These are phyloP conservation scores for Eurois occulta DNA, from an alignment of 2,888 invertebrate species.

Conservation along the genomic window DNA sequence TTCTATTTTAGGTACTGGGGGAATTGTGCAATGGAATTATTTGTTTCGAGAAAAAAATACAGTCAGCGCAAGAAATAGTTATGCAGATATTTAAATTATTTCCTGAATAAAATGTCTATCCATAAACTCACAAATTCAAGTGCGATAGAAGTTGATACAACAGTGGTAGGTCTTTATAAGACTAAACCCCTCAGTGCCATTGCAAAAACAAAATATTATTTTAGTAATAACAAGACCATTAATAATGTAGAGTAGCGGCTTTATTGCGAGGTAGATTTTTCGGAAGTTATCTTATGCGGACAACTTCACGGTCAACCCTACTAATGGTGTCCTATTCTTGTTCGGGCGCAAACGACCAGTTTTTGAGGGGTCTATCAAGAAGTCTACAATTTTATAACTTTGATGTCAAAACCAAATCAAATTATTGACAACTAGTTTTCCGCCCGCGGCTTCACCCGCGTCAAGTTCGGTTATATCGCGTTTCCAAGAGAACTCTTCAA, in stretches of 20 bases:
- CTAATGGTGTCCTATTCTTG: neutral
- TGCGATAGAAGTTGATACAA: neutral
- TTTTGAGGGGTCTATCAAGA: neutral
- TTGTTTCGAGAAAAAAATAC: constrained; percentile 14
- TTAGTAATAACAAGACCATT: neutral
- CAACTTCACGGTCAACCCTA: neutral
- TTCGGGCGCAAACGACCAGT: neutral
- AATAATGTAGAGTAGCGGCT: neutral
- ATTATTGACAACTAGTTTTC: too few species aligned
- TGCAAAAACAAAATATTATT: neutral
- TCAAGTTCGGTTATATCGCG: too few species aligned
- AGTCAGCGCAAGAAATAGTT: neutral
- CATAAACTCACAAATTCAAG: neutral
- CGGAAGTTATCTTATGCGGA: neutral
- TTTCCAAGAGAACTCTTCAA: too few species aligned
- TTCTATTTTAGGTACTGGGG: constrained; percentile 49
- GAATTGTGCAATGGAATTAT: constrained; percentile 25
- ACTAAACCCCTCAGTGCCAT: neutral
- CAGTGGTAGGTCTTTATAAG: neutral
- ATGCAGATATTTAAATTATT: neutral
- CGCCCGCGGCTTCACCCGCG: too few species aligned
- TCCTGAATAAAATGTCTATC: neutral
- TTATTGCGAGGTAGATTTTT: neutral
- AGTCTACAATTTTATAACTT: neutral
- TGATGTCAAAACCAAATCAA: neutral